Conservation (phyloP, 2,797 vertebrate species). For the Psittacula derbiana region DNA sequence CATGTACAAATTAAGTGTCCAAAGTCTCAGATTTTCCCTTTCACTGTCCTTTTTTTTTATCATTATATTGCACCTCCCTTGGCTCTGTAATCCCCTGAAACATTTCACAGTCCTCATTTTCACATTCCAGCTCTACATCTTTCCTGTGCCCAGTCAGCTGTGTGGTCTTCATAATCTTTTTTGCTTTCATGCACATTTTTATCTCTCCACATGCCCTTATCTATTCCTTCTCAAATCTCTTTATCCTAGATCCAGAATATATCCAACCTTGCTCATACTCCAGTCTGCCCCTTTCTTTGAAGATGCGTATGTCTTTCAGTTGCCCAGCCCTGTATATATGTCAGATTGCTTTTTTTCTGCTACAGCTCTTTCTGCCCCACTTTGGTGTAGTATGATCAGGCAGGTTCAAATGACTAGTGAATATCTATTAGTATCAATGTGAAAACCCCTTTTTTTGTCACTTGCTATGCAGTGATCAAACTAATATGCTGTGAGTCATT, state of each 20-base stretch:
- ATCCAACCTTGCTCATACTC: background rate
- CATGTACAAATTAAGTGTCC: background rate
- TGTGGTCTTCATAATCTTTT: conserved; percentile 22
- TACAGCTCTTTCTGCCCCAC: background rate
- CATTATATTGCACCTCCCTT: background rate
- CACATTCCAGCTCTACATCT: background rate
- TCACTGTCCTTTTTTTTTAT: background rate
- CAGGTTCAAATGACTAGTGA: background rate
- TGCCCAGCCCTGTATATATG: background rate
- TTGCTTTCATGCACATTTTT: conserved; percentile 1
- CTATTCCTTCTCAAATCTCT: background rate
- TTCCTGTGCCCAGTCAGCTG: background rate
- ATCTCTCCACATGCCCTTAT: conserved; percentile 20
- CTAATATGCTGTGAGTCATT: background rate
- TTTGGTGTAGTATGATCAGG: background rate
- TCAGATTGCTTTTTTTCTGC: background rate
- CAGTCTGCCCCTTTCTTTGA: background rate
- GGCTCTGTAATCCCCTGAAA: background rate
- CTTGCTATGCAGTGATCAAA: background rate
- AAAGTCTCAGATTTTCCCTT: background rate
- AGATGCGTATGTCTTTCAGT: background rate
- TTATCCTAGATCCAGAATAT: conserved; percentile 6
- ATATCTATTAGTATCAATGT: background rate
- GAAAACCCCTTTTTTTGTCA: background rate
- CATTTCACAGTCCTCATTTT: background rate